phyloP scores from a whole-genome alignment of 1,140 invertebrate genomes.

The Trichonephila clavipes region DNA sequence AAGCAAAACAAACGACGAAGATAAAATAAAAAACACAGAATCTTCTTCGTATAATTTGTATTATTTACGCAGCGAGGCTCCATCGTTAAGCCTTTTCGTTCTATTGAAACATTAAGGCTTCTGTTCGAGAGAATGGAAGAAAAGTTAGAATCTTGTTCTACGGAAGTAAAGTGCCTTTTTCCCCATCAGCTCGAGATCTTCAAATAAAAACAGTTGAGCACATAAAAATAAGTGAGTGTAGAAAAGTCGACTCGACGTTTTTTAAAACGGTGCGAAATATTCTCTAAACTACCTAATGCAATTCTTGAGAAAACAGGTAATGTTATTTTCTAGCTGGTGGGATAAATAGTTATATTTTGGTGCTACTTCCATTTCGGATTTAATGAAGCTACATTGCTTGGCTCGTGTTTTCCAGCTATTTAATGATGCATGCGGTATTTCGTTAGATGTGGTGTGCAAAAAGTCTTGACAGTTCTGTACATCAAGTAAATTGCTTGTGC shows the following conservation, averaged over 20 bases:
- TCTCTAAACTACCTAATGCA: conserved; percentile 20
- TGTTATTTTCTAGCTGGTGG: conserved; percentile 15
- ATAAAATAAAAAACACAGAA: background rate
- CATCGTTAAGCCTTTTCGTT: conserved; percentile 42
- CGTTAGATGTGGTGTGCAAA: too few relatives aligned
- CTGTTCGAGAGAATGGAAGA: conserved; percentile 23
- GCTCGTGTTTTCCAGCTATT: background rate
- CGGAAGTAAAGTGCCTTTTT: conserved; percentile 7
- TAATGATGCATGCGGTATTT: background rate
- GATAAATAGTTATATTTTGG: background rate
- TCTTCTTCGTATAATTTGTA: conserved; percentile 36
- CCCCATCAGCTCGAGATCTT: background rate
- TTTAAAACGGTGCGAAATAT: conserved; percentile 34
- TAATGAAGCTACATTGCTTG: background rate
- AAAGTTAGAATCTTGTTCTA: conserved; percentile 29
- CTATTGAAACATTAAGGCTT: conserved; percentile 41
- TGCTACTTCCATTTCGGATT: background rate
- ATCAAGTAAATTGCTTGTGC: too few relatives aligned
- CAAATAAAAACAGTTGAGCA: conserved; percentile 26
- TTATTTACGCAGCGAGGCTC: conserved; percentile 34
- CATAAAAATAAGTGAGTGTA: conserved; percentile 36
- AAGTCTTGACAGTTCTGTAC: too few relatives aligned
- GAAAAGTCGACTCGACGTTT: conserved; percentile 11
- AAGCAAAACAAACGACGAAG: background rate
- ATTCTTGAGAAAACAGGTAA: conserved; percentile 23